Conservation (phyloP, 2,888 invertebrate genomes). For the Hylaea fasciaria region DNA sequence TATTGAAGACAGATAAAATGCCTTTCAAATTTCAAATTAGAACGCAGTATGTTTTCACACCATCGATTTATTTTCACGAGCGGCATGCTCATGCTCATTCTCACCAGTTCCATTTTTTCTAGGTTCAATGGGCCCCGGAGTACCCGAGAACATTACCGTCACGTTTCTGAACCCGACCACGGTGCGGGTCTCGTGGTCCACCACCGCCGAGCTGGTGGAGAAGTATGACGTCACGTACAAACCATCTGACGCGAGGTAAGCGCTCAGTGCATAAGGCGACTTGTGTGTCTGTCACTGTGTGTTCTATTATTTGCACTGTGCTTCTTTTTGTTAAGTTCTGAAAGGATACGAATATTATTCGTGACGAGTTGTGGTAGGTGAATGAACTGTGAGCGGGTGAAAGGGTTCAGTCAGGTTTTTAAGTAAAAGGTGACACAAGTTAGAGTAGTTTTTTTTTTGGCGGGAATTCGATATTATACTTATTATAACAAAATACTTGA, state of each 20-base stretch:
- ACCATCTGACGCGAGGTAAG: conserved; percentile 96
- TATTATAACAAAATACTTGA: too few relatives aligned
- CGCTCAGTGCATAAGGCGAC: conserved; percentile 34
- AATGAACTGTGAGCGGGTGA: too few relatives aligned
- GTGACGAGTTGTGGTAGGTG: too few relatives aligned
- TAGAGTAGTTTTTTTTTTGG: too few relatives aligned
- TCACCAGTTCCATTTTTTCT: conserved; percentile 42
- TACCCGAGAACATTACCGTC: conserved; percentile 95
- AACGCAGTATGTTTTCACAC: too few relatives aligned
- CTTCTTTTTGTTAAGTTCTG: conserved; percentile 26
- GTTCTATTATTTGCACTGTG: conserved; percentile 39
- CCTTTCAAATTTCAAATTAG: too few relatives aligned
- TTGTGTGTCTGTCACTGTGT: conserved; percentile 40
- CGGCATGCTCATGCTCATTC: conserved; percentile 1
- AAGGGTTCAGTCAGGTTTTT: too few relatives aligned
- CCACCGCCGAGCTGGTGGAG: conserved; percentile 91
- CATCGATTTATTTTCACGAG: too few relatives aligned
- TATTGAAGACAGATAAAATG: too few relatives aligned
- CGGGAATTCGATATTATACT: too few relatives aligned
- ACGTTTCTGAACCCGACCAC: conserved; percentile 94
- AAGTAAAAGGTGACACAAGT: too few relatives aligned
- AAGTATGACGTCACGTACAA: conserved; percentile 97
- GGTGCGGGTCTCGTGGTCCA: conserved; percentile 94
- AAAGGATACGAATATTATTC: background rate
- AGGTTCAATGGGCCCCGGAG: conserved; percentile 91